Conservation (phyloP, 2,888 invertebrate genomes). For the Norana najaformis region DNA sequence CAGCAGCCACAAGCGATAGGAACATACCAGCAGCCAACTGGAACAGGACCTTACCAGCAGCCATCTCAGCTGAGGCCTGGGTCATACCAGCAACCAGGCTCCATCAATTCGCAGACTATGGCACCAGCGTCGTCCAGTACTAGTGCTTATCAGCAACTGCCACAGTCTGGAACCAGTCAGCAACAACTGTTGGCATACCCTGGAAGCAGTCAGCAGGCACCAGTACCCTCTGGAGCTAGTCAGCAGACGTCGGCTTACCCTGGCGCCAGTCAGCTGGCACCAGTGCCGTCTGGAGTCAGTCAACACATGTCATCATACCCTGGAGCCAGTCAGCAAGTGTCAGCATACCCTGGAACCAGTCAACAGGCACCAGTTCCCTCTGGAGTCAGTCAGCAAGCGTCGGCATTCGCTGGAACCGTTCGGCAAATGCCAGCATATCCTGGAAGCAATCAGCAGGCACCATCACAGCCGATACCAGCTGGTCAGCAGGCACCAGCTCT, state of each 20-base stretch:
- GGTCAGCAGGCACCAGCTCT: background rate
- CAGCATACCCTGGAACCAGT: constrained; percentile 1
- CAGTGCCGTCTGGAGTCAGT: background rate
- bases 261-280: no score
- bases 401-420: background rate
- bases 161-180: background rate
- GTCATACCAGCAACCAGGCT: background rate
- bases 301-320: background rate
- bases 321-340: background rate
- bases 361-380: background rate
- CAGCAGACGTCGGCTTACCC: no score
- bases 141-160: background rate
- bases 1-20: background rate
- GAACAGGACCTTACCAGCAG: background rate
- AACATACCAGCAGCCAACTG: background rate
- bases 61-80: background rate
- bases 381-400: background rate
- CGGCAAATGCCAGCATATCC: background rate
- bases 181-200: background rate
- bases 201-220: no score
- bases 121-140: background rate
- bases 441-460: background rate
- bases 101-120: background rate
- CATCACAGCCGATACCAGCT: background rate
- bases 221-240: no score